Conservation (phyloP, 2,113 vertebrate genomes). For the Tylochromis polylepis region DNA sequence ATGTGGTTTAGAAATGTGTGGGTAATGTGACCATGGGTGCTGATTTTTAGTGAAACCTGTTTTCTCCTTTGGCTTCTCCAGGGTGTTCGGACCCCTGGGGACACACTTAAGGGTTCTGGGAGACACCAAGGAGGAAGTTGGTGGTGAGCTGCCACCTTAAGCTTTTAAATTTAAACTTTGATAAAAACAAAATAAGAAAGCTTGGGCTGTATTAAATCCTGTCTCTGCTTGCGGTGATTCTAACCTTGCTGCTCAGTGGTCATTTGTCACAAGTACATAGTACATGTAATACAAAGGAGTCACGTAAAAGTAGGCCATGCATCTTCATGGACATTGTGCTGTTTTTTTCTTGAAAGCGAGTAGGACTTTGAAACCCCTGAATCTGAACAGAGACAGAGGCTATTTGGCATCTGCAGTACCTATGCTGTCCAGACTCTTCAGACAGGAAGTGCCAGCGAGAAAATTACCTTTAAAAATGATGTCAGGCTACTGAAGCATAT, state of each 20-base stretch:
- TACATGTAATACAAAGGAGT: neutral
- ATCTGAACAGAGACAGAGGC: rapidly evolving
- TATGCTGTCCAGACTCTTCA: neutral
- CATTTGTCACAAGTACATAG: neutral
- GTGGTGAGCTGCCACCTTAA: neutral
- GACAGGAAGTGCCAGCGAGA: neutral
- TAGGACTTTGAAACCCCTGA: neutral
- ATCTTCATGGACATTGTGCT: neutral
- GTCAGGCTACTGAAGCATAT: neutral
- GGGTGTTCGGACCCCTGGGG: neutral
- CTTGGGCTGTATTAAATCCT: neutral
- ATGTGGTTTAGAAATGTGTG: too few relatives aligned
- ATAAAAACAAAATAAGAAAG: neutral
- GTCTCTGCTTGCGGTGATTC: neutral
- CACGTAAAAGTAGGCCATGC: neutral
- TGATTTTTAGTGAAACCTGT: neutral
- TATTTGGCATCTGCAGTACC: neutral
- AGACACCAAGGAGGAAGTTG: neutral
- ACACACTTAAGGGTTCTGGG: neutral
- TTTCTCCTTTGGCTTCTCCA: neutral
- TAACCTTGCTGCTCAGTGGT: neutral
- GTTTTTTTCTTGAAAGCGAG: neutral
- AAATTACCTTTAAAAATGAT: neutral
- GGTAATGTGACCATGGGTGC: neutral
- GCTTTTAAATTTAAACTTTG: neutral